These are phyloP conservation scores for Cotesia congregata DNA, from an alignment of 2,888 invertebrate genomes.

Conservation along the genomic window DNA sequence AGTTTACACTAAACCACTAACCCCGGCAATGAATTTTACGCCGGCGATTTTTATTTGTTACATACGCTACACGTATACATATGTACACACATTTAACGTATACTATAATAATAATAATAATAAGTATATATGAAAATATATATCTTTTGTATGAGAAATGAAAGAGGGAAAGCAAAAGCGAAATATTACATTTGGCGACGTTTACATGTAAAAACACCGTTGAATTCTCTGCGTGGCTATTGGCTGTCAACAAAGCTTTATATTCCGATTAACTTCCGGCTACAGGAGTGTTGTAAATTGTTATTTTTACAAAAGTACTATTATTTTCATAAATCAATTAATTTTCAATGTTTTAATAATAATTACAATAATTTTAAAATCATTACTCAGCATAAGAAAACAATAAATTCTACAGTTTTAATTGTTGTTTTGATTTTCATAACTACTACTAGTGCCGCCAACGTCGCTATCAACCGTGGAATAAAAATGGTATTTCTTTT, in stretches of 20 bases:
- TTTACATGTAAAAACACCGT: not conserved
- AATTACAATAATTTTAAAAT: too few relatives aligned
- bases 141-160: not conserved
- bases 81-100: not conserved
- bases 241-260: not conserved
- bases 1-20: constrained; percentile 20
- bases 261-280: not conserved
- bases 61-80: constrained; percentile 17
- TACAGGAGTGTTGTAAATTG: not conserved
- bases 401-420: too few relatives aligned
- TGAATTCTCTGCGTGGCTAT: not conserved
- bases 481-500: too few relatives aligned
- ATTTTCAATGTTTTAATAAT: too few relatives aligned
- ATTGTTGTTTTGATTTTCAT: too few relatives aligned
- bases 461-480: too few relatives aligned
- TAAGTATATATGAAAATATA: not conserved
- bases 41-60: constrained; percentile 16
- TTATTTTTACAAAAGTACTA: too few relatives aligned
- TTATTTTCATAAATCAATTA: too few relatives aligned
- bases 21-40: constrained; percentile 28
- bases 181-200: not conserved
- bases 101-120: too few relatives aligned
- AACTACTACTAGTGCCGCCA: too few relatives aligned
- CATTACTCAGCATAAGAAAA: too few relatives aligned
- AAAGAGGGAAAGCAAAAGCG: not conserved